Conservation (phyloP, 2,797 vertebrate genomes). For the Rhinichthys osculus region DNA sequence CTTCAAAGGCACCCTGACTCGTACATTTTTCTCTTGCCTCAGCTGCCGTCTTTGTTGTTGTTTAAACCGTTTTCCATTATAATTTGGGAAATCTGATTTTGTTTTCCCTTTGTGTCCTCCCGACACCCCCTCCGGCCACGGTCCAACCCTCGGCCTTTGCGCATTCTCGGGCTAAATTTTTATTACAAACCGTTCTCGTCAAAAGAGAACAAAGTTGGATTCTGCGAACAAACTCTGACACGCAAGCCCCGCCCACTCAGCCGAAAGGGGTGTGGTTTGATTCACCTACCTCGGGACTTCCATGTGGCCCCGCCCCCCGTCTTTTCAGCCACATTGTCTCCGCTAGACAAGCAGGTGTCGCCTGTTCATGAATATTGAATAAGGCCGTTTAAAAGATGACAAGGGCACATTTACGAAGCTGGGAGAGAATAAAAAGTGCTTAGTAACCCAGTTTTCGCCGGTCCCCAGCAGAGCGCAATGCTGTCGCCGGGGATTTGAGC, state of each 20-base stretch:
- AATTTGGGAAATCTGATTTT: slow-evolving; percentile 65
- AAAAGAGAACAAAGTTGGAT: not conserved
- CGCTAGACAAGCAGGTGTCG: slow-evolving; percentile 60
- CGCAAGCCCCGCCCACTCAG: not conserved
- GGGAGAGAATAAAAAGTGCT: slow-evolving; percentile 62
- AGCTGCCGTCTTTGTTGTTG: slow-evolving; percentile 71
- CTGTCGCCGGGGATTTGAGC: slow-evolving; percentile 56
- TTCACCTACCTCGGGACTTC: not conserved
- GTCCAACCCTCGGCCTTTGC: slow-evolving; percentile 5
- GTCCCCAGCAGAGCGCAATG: slow-evolving; percentile 52
- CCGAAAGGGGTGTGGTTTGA: slow-evolving; percentile 22
- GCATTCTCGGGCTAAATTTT: not conserved
- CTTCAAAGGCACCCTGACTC: slow-evolving; percentile 99
- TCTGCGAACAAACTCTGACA: not conserved
- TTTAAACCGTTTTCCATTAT: slow-evolving; percentile 70
- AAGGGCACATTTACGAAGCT: slow-evolving; percentile 66
- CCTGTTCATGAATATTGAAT: slow-evolving; percentile 65
- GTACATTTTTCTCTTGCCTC: slow-evolving; percentile 86
- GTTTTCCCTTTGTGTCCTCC: slow-evolving; percentile 39
- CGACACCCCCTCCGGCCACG: slow-evolving; percentile 30
- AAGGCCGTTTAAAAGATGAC: slow-evolving; percentile 64
- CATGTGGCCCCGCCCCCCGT: not conserved
- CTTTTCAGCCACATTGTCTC: slow-evolving; percentile 35
- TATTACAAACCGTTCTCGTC: not conserved
- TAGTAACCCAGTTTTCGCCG: slow-evolving; percentile 64